phyloP scores from a whole-genome alignment of 2,797 vertebrate species.

The Coregonus ussuriensis region DNA sequence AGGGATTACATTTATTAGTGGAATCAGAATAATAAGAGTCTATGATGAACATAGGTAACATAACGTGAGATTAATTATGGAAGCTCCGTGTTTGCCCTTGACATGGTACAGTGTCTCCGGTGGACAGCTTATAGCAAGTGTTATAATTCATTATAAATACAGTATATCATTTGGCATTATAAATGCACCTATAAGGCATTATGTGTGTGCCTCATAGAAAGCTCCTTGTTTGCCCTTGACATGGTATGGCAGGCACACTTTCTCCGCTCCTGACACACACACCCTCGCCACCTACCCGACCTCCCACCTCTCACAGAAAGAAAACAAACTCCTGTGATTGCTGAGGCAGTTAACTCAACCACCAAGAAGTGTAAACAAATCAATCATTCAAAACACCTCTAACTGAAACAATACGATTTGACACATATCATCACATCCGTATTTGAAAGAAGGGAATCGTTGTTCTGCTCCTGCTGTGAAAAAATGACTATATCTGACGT shows the following conservation, averaged over 20 bases:
- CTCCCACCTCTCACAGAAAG: slow-evolving; percentile 14
- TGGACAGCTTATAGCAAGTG: background rate
- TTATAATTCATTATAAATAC: background rate
- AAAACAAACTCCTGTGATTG: background rate
- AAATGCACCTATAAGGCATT: background rate
- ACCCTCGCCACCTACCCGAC: background rate
- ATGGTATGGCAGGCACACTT: background rate
- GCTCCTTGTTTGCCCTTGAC: background rate
- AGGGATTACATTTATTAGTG: background rate
- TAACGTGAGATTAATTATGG: background rate
- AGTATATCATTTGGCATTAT: background rate
- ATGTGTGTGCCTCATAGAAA: background rate
- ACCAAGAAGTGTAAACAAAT: background rate
- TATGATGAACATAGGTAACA: background rate
- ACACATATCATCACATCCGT: background rate
- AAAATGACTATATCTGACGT: background rate
- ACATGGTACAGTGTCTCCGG: background rate
- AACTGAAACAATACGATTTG: background rate
- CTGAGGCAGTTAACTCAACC: background rate
- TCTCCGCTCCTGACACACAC: background rate
- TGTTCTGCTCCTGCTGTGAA: background rate
- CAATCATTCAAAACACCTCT: background rate
- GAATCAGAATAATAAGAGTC: background rate
- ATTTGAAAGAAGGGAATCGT: background rate
- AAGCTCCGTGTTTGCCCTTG: background rate